A percentile compares a stretch with the other conserved stretches of the same genome.
These are phyloP conservation scores for Sphyrna mokarran DNA, from an alignment of 2,113 vertebrate species.

Conservation along the genomic window DNA sequence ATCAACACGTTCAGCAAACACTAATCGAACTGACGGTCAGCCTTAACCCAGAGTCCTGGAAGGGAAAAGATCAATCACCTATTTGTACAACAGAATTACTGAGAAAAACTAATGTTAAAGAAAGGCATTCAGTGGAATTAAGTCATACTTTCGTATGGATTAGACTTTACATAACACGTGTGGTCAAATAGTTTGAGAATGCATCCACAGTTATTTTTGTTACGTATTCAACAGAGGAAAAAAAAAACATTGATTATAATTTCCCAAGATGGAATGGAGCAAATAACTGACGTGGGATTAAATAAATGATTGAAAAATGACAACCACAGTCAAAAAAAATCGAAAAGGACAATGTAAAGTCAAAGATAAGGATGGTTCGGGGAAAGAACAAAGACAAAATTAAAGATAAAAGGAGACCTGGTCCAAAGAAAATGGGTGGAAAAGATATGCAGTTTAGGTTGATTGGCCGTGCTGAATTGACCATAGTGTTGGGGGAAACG, in stretches of 20 bases:
- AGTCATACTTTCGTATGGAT: not conserved
- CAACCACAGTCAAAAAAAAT: not conserved
- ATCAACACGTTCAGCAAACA: not conserved
- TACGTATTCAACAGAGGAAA: not conserved
- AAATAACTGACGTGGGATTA: not conserved
- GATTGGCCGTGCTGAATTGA: too few relatives aligned
- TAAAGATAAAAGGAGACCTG: not conserved
- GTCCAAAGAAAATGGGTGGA: not conserved
- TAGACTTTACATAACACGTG: not conserved
- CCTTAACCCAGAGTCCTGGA: not conserved
- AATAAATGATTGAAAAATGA: not conserved
- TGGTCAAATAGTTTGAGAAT: not conserved
- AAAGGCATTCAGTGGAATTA: not conserved
- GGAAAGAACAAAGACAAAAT: not conserved
- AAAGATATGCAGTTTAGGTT: too few relatives aligned
- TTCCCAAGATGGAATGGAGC: not conserved
- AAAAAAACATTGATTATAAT: not conserved
- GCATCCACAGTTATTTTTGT: not conserved
- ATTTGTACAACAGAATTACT: not conserved
- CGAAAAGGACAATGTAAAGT: not conserved
- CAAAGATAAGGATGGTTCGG: not conserved
- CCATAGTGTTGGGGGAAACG: too few relatives aligned
- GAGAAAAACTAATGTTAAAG: not conserved
- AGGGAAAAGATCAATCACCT: not conserved
- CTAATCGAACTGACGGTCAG: not conserved